Base-by-base conservation (phyloP, 2,888 invertebrate genomes). In the Bedellia somnulentella region DNA sequence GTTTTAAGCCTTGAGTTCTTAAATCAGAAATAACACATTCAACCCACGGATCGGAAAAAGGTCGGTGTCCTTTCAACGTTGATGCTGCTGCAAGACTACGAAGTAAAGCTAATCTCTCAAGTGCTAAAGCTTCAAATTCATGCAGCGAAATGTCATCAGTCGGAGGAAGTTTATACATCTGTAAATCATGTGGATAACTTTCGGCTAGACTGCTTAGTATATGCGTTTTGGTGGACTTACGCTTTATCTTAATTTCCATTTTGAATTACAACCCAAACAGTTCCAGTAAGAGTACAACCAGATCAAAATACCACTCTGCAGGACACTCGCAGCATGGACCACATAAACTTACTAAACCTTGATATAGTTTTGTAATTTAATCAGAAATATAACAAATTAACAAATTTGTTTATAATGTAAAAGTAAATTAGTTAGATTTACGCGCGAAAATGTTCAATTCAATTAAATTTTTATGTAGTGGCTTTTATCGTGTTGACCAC, bases 111-210 rank as follows among this genome's bases (percentile, higher is more conserved):
- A 94, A 63, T 42, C 94, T 80, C 53, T 95, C 93, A 27, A 92
- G 57, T 2, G 94, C 92, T 41, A 91, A 78, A 27, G 87, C 85
- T 75, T 95, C 92, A 60, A 96, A 94, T 58, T 94, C 93, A 37
- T 85, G 79, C 13, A 96, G 75, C 32, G 82, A 78, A 36, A 95
- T 81, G 33, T 84, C 81, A 36, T 83, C 83, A 16, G 55, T 68
- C 4, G 96, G 96, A 16, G 91, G 87, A 16, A 80, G 48, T 44
- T 78, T 80, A 50, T 94, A 96, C 51, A 96, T 79, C 57, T 85
- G 85, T 9, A 93, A 71, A 66, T 88, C 87, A 49, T 86, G 85
- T 2, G 85, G 83, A 64, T 87, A 90, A 23, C 71, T 60, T 47
- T 78, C 78, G 11, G 71, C 58, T 5, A 80, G 62, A 44, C 67